Conservation (phyloP, 2,888 invertebrate genomes). For the Heliconius sara region DNA sequence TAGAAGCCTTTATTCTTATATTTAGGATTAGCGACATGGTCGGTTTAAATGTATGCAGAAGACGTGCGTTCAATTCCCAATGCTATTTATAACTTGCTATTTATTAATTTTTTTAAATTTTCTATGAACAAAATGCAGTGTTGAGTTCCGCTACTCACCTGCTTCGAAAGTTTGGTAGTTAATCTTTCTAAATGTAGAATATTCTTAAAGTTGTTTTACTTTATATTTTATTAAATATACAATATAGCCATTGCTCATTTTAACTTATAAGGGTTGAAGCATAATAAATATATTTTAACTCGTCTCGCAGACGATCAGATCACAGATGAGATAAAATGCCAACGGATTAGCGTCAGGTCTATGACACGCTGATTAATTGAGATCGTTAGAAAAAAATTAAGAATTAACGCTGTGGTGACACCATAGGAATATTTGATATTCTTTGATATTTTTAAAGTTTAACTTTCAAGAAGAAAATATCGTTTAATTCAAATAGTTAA, state of each 20-base stretch:
- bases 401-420: neutral
- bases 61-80: too few species aligned
- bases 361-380: constrained; percentile 34
- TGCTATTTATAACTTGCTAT: too few species aligned
- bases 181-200: neutral
- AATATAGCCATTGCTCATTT: neutral
- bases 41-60: too few species aligned
- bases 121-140: too few species aligned
- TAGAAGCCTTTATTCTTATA: neutral
- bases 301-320: constrained; percentile 32
- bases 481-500: too few species aligned
- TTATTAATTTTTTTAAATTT: too few species aligned
- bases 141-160: neutral
- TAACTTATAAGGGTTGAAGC: constrained; percentile 6
- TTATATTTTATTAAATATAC: neutral
- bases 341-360: constrained; percentile 35
- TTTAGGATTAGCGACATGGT: neutral
- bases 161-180: neutral
- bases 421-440: neutral
- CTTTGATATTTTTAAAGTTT: neutral
- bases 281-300: constrained; percentile 32
- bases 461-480: too few species aligned
- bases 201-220: neutral
- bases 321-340: constrained; percentile 44
- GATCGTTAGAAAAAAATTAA: constrained; percentile 14